These are phyloP conservation scores for Campoletis sonorensis DNA, from an alignment of 1,140 invertebrate genomes.

Conservation along the genomic window DNA sequence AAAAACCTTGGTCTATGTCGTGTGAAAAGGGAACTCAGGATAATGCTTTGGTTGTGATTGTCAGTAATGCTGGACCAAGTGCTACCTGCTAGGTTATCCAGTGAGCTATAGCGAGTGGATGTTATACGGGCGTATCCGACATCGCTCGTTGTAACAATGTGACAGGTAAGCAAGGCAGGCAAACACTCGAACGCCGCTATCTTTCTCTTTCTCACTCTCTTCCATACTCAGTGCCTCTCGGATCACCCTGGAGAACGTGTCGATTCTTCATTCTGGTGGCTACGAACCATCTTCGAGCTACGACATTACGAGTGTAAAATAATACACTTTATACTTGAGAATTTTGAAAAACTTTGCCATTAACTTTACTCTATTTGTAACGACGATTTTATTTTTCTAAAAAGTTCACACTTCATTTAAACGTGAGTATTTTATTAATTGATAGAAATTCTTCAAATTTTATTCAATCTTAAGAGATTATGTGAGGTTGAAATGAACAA, in stretches of 20 bases:
- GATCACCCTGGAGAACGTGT: constrained; percentile 23
- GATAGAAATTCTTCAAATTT: no score
- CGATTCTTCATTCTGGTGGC: constrained; percentile 19
- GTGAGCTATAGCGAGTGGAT: not conserved
- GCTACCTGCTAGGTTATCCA: not conserved
- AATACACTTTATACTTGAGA: not conserved
- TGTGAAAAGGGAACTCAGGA: not conserved
- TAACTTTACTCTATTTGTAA: not conserved
- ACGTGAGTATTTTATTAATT: no score
- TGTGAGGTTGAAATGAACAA: no score
- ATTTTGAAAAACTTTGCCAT: not conserved
- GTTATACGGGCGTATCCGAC: constrained; percentile 12
- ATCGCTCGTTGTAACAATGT: constrained; percentile 60
- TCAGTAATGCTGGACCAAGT: constrained; percentile 55
- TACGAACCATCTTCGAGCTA: not conserved
- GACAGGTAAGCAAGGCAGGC: constrained; percentile 38
- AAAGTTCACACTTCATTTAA: no score
- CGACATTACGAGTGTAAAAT: constrained; percentile 9
- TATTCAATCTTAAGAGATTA: no score
- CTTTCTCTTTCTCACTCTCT: constrained; percentile 4
- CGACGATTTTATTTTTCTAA: no score
- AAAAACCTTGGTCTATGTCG: not conserved
- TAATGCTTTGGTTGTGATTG: constrained; percentile 52
- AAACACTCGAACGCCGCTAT: constrained; percentile 7
- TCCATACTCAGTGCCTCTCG: not conserved